Base-by-base conservation (phyloP, 1,140 invertebrate genomes). In the Eubasilissa regina region DNA sequence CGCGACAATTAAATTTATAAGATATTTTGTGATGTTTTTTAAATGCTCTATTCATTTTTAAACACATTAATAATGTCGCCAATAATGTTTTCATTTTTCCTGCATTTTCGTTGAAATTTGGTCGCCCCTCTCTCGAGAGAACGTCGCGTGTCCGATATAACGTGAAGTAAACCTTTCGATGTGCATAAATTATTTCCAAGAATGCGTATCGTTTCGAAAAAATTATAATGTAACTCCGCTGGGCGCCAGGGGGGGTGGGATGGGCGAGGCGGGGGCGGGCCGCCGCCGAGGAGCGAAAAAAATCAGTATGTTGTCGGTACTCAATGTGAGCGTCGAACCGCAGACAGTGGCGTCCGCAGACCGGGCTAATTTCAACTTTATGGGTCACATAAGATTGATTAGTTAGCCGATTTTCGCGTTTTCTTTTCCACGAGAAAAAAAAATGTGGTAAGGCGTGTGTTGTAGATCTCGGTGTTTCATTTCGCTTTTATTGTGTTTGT, bases 311-410 rank as follows among this genome's bases (percentile, higher is more conserved):
- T 15, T 43, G 51, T 25, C 72, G 76, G 55, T 47, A 45, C 58
- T 58, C 77, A 55, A 78, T 76, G 77, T 79, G 80, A 81, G 47
- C 77, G 76, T 68, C 11, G 15, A 35, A 47, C 35, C 68, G 35
- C 43, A 10, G 19, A 6, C 25, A 35, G 25, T 35, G 11, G 70
- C 47, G 13, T 44, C 55, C 73, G 73, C 58, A 43, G 35, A 58
- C 58, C 47, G 8, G 76, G 72, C 58, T 82, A 82, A 80, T 82
- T 82, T 82, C 81, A 82, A 68, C 66, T 78, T 82, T 82, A 78
- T 82, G 81, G 81, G 81, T 80, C 70, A 82, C 81, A 82, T 80
- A 82, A 82, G 48, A 17, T 73, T 80, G 81, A 82, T 45, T 80
- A 82, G 77, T 64, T 82, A 82, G 78, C 68, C 68, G 15, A 44